Conservation (phyloP, 2,888 invertebrate genomes). For the Eupsilia transversa region DNA sequence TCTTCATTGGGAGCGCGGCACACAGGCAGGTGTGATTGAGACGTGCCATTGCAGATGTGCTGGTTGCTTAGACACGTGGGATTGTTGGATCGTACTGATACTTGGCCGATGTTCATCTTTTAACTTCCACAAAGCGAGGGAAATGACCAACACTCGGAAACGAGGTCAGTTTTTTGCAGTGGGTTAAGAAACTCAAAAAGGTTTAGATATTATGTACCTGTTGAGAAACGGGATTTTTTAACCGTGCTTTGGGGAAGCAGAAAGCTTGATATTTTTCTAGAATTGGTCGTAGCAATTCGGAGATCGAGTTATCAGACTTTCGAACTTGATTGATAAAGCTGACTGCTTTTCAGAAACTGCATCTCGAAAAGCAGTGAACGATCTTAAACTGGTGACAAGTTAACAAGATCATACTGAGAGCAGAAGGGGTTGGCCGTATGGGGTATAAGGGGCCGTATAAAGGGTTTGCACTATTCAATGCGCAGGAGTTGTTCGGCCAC, state of each 20-base stretch:
- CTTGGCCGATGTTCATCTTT: conserved; percentile 35
- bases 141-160: conserved; percentile 27
- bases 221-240: neutral
- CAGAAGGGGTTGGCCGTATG: neutral
- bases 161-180: conserved; percentile 35
- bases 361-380: neutral
- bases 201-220: neutral
- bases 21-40: conserved; percentile 59
- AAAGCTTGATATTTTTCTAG: neutral
- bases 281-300: neutral
- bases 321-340: neutral
- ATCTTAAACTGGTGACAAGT: neutral
- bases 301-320: neutral
- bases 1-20: conserved; percentile 34
- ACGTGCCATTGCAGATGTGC: conserved; percentile 42
- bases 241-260: neutral
- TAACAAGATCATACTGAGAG: neutral
- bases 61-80: conserved; percentile 43
- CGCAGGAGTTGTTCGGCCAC: neutral
- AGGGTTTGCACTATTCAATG: neutral
- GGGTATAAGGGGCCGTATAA: too few species aligned
- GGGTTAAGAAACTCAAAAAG: conserved; percentile 9
- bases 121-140: conserved; percentile 7
- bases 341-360: neutral
- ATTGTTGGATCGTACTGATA: conserved; percentile 21